Evolutionary conservation across 2,888 invertebrate species (phyloP), one percentile per base, ranked within the genome.

Genomic region (Drosophila diplacantha): DNA sequence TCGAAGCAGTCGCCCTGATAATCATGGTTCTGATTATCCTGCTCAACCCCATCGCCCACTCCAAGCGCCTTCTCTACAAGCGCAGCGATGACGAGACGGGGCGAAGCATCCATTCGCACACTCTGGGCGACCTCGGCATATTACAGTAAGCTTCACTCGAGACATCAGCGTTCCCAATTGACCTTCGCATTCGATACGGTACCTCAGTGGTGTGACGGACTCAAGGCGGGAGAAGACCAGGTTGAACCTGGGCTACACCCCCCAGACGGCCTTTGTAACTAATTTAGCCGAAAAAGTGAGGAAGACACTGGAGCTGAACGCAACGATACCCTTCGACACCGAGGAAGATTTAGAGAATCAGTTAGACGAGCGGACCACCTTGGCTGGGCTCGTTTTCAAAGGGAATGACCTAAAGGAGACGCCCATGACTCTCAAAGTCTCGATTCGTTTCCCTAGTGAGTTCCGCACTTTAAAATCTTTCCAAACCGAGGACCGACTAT

Each of bases 371-470:
- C 66, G 71, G 14, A 71, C 63, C 5, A 72, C 68, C 6, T 31
- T 85, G 22, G 86, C 86, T 7, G 85, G 61, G 8, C 41, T 86
- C 3, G 51, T 73, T 5, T 80, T 84, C n/a, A 41, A 70, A 0
- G 22, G 44, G 0, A 22, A 12, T 5, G 3, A 20, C 7, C 20
- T 22, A 0, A 1, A 20, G 3, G 14, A 38, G 3, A 2, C 7
- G 20, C 81, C 81, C 0, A 35, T 50, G 2, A 16, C 18, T 1
- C 65, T 84, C 3, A 62, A 68, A 2, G 12, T 84, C 9, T 51
- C 63, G 8, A 68, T 86, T 53, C 81, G 84, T 5, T 86, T 84
- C 47, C 86, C 86, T 9, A 78, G 79, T 41, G 71, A 75, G 46
- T 85, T 86, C 59, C 84, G 85, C 1, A 81, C 85, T 3, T 9